Conservation (phyloP, 2,888 invertebrate genomes). For the Plagiodera versicolora region DNA sequence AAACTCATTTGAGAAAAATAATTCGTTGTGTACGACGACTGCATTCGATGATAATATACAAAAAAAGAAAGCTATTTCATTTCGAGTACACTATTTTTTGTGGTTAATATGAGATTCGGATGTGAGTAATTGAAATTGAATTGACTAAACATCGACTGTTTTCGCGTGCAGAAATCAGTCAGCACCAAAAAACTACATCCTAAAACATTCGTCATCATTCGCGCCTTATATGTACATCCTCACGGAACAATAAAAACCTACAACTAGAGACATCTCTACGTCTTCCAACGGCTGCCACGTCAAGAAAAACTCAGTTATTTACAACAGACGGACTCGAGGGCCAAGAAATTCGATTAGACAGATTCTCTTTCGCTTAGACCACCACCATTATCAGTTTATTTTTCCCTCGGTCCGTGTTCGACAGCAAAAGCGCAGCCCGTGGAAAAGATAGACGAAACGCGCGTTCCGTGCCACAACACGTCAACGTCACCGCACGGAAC, state of each 20-base stretch:
- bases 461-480: slow-evolving; percentile 24
- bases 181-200: slow-evolving; percentile 49
- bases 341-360: slow-evolving; percentile 29
- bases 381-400: slow-evolving; percentile 49
- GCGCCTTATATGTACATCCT: slow-evolving; percentile 54
- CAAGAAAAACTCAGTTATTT: slow-evolving; percentile 38
- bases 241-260: slow-evolving; percentile 51
- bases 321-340: slow-evolving; percentile 46
- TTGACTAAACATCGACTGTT: slow-evolving; percentile 55
- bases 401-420: slow-evolving; percentile 47
- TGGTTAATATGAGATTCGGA: slow-evolving; percentile 44
- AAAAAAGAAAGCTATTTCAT: slow-evolving; percentile 1
- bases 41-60: slow-evolving; percentile 24
- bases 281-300: slow-evolving; percentile 54
- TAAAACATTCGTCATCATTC: slow-evolving; percentile 49
- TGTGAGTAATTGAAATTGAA: slow-evolving; percentile 44
- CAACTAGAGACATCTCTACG: slow-evolving; percentile 39
- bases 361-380: slow-evolving; percentile 38
- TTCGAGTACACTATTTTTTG: slow-evolving; percentile 27
- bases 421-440: slow-evolving; percentile 48
- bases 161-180: slow-evolving; percentile 49
- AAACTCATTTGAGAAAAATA: slow-evolving; percentile 18
- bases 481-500: no score
- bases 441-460: slow-evolving; percentile 53
- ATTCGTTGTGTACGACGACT: slow-evolving; percentile 9